Base-by-base conservation (phyloP, 2,797 vertebrate species). In the Discoglossus pictus region DNA sequence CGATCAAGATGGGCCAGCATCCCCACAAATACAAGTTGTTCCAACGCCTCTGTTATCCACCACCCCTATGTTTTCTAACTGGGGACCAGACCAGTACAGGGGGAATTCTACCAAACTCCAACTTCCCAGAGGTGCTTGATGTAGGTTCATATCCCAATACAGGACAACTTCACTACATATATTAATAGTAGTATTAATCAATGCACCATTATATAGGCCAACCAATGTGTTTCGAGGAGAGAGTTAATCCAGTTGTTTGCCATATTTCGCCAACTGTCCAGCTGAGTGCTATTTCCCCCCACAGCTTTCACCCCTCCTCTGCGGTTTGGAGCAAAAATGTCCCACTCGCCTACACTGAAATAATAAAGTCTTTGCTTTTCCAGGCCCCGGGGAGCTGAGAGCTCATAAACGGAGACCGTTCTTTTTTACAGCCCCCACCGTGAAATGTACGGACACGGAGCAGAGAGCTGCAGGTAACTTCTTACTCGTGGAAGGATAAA, bases 281-380 rank as follows among this genome's bases (percentile, higher is more conserved):
- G 53, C 16, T 40, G 51, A 66, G 47, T 53, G 23, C 47, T 31
- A 16, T 38, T 20, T 16, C 27, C 27, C n/a, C 25, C 44, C 65
- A n/a, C 27, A 18, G 46, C 50, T 27, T 51, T 61, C 25, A 68
- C 38, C 65, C 46, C 56, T 44, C 53, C 27, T 68, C 65, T 68
- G 56, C 27, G 56, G 55, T 61, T 59, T 52, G 43, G 53, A 58
- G 64, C 64, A 56, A 25, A 66, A 68, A 60, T 43, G 51, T 68
- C 46, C 55, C 24, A 35, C 56, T 61, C 47, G 55, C 55, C 65
- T 60, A 68, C 65, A 68, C 55, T 68, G 27, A 68, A 68, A 68
- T 68, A 68, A 68, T 61, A 61, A 61, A 47, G 39, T 38, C 53
- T 67, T 61, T 17, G 38, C 47, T 61, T 68, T 61, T 61, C 46